Evolutionary conservation across 1,140 invertebrate species (phyloP).

Genomic region (Sycobia sp.): DNA sequence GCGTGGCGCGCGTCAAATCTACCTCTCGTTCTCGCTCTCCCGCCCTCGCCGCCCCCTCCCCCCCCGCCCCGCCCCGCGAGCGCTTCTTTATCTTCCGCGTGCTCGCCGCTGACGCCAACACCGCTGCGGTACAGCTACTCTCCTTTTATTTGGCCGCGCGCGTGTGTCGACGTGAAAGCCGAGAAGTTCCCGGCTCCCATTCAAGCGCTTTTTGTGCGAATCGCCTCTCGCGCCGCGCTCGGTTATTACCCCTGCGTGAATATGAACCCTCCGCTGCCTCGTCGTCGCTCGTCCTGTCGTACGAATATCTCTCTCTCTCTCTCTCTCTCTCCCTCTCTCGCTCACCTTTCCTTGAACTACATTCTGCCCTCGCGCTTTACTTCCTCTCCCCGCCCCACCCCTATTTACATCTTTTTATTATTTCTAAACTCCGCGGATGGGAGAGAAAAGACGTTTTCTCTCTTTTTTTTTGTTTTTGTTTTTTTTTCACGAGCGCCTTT

Average conservation of each 20-base stretch:
- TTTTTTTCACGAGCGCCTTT: no score
- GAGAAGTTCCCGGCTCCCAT: conserved; percentile 11
- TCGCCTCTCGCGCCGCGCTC: neutral
- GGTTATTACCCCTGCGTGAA: conserved; percentile 16
- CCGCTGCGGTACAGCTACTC: neutral
- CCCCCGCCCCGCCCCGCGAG: no score
- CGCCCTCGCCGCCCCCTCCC: no score
- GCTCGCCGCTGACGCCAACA: no score
- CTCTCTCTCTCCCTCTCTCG: neutral
- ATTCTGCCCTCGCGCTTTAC: neutral
- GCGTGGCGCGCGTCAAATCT: no score
- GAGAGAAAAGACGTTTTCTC: no score
- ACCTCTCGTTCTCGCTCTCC: neutral
- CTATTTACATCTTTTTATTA: no score
- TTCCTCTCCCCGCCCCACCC: no score
- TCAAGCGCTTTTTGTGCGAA: conserved; percentile 17
- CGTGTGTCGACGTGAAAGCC: conserved; percentile 3
- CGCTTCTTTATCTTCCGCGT: no score
- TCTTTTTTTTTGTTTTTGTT: no score
- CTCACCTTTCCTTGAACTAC: conserved; percentile 15
- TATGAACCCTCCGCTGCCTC: no score
- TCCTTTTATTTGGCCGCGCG: neutral
- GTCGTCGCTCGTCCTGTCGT: neutral
- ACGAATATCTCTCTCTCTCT: neutral
- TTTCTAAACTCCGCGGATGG: no score